Conservation (phyloP, 2,797 vertebrate genomes). For the Lerista edwardsae region DNA sequence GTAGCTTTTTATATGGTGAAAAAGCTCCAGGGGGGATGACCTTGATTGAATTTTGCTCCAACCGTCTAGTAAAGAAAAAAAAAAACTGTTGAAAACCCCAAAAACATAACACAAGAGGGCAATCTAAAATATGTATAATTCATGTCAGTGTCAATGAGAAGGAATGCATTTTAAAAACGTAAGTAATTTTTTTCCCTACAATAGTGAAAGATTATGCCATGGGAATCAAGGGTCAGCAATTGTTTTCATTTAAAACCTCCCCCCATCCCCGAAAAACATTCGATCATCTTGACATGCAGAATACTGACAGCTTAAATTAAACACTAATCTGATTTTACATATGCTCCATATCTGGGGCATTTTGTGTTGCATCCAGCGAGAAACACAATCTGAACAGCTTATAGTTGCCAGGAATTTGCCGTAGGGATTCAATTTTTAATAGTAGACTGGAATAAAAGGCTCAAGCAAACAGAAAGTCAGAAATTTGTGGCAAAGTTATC, state of each 20-base stretch:
- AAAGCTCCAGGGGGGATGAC: conserved; percentile 95
- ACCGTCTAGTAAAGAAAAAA: conserved; percentile 83
- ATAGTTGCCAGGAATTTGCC: not conserved
- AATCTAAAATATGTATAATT: conserved; percentile 37
- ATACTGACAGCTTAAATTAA: not conserved
- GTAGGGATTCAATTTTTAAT: not conserved
- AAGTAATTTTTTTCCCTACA: not conserved
- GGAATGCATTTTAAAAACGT: not conserved
- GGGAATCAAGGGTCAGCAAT: conserved; percentile 20
- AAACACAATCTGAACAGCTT: not conserved
- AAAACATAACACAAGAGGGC: conserved; percentile 15
- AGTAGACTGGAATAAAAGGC: not conserved
- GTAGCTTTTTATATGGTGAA: conserved; percentile 95
- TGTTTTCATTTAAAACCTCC: conserved; percentile 19
- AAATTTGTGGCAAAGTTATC: not conserved
- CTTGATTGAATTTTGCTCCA: conserved; percentile 98
- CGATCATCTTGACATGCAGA: not conserved
- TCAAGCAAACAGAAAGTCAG: not conserved
- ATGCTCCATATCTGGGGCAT: not conserved
- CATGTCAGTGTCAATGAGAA: conserved; percentile 27
- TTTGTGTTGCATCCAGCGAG: conserved; percentile 2
- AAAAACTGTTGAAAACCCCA: conserved; percentile 23
- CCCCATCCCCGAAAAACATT: not conserved
- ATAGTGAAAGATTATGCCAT: conserved; percentile 6
- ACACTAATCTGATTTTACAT: not conserved